Conservation (phyloP, 2,113 vertebrate species). For the Hystrix cristata region DNA sequence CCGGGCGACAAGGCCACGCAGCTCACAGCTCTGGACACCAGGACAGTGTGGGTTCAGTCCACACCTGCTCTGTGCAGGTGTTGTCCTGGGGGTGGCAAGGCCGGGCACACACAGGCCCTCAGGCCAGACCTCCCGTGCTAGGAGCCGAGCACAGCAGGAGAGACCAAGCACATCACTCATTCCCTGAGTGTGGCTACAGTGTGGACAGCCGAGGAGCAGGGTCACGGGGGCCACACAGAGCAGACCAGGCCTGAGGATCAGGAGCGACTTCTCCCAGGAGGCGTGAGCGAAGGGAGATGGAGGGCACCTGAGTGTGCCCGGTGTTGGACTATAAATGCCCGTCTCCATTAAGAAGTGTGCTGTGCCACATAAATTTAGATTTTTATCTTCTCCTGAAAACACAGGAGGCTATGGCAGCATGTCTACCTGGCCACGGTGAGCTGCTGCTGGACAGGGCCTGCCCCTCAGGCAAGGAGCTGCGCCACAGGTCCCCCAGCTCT, state of each 20-base stretch:
- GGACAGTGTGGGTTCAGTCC: too few species aligned
- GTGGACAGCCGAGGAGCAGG: too few species aligned
- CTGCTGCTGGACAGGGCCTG: neutral
- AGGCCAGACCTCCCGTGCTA: neutral
- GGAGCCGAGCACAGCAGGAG: neutral
- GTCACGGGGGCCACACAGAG: neutral
- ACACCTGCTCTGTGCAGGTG: too few species aligned
- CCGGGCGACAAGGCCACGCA: too few species aligned
- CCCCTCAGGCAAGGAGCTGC: neutral
- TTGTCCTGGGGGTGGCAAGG: too few species aligned
- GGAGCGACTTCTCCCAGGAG: neutral
- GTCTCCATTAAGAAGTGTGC: neutral
- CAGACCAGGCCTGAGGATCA: neutral
- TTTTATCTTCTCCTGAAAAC: neutral
- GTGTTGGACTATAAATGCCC: neutral
- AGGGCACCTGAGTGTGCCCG: neutral
- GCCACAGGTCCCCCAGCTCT: fast-evolving
- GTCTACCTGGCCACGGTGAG: neutral
- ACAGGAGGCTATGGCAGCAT: neutral
- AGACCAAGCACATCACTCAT: too few species aligned
- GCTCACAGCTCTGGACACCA: too few species aligned
- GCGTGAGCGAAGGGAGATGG: neutral
- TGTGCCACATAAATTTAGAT: neutral
- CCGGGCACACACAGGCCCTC: too few species aligned
- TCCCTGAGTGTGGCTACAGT: neutral